Percentiles rank a stretch among this genome's conserved stretches.
These are phyloP conservation scores for Ceuthmochares aereus DNA, from an alignment of 2,113 vertebrate genomes.

Conservation along the genomic window DNA sequence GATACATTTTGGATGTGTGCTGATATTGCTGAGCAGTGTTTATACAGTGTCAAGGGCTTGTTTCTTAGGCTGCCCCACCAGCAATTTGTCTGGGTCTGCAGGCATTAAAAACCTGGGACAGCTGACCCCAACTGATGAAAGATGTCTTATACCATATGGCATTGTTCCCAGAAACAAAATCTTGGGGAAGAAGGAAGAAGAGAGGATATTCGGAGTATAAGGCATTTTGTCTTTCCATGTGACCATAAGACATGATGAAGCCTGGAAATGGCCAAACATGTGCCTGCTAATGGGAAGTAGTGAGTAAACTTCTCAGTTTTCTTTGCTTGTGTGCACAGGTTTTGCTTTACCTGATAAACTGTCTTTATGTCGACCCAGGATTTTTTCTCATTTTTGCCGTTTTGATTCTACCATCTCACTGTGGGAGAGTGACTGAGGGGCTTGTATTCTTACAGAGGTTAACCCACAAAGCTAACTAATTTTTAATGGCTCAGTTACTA, in stretches of 20 bases:
- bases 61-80: background rate
- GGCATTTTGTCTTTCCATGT: background rate
- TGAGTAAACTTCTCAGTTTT: background rate
- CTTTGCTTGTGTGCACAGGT: background rate
- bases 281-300: rapidly evolving
- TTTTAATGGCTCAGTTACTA: background rate
- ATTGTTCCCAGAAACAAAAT: background rate
- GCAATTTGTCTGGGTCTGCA: rapidly evolving
- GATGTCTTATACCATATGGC: background rate
- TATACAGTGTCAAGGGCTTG: background rate
- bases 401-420: background rate
- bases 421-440: rapidly evolving
- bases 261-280: background rate
- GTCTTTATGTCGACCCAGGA: background rate
- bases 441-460: background rate
- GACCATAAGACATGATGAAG: rapidly evolving
- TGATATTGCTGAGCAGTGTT: background rate
- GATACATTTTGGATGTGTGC: background rate
- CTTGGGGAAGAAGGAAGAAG: background rate
- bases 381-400: background rate
- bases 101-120: too few relatives aligned
- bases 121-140: too few relatives aligned
- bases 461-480: background rate
- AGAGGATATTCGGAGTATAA: background rate
- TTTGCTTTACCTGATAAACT: background rate